Evolutionary conservation across 2,888 invertebrate species (phyloP).

Genomic region (Didymodactylos carnosus): DNA sequence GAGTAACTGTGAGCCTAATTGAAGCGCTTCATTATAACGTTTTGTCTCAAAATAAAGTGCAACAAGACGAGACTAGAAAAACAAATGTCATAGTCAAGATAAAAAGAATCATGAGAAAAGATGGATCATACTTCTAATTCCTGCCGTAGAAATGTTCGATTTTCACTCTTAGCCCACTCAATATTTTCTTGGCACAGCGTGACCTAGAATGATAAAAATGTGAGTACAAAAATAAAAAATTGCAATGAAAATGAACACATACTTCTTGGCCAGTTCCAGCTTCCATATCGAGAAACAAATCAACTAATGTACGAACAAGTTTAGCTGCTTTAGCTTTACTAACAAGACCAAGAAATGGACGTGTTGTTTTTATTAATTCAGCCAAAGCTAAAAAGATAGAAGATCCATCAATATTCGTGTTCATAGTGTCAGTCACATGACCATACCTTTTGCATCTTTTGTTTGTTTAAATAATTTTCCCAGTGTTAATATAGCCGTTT

Average conservation of each 20-base stretch:
- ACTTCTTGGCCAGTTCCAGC: constrained; percentile 80
- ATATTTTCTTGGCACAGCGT: constrained; percentile 62
- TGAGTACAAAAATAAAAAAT: not conserved
- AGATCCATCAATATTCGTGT: not conserved
- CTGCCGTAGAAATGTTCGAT: constrained; percentile 84
- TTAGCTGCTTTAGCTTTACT: constrained; percentile 99
- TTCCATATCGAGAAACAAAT: constrained; percentile 87
- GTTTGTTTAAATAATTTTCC: constrained; percentile 68
- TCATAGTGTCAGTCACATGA: not conserved
- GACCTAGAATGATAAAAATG: constrained; percentile 26
- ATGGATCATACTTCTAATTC: constrained; percentile 57
- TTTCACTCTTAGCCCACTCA: constrained; percentile 95
- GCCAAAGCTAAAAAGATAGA: constrained; percentile 34
- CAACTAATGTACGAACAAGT: constrained; percentile 80
- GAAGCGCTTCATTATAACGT: constrained; percentile 21
- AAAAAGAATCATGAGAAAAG: not conserved
- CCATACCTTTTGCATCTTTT: constrained; percentile 58
- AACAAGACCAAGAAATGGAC: constrained; percentile 77
- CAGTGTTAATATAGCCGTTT: constrained; percentile 75
- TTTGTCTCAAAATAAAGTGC: constrained; percentile 53
- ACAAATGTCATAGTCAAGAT: constrained; percentile 18
- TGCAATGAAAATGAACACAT: constrained; percentile 30
- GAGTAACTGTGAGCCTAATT: constrained; percentile 50
- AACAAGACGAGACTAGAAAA: constrained; percentile 53
- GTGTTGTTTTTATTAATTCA: constrained; percentile 69